Percentiles rank a stretch among this genome's conserved stretches.
These are phyloP conservation scores for Oncopodura yosiiana DNA, from an alignment of 1,140 invertebrate genomes.

Conservation along the genomic window DNA sequence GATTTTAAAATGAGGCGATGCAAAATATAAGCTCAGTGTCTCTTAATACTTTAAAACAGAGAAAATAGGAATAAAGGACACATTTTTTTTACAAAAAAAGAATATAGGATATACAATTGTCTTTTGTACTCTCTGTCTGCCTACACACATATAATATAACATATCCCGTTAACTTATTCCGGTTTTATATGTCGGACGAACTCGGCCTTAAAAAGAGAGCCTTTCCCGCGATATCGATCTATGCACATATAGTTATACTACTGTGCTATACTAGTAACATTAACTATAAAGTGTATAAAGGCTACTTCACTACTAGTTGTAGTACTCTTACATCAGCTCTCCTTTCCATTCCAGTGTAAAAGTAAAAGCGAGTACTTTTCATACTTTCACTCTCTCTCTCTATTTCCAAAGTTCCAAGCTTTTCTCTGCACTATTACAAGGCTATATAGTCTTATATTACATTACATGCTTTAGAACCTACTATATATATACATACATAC, in stretches of 20 bases:
- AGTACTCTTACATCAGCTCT: too few species aligned
- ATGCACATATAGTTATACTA: background rate
- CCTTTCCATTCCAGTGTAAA: too few species aligned
- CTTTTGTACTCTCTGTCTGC: background rate
- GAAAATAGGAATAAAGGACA: background rate
- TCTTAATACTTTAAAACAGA: background rate
- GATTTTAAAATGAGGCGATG: background rate
- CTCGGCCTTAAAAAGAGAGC: slow-evolving; percentile 1
- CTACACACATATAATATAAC: background rate
- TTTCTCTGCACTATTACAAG: too few species aligned
- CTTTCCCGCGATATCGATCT: slow-evolving; percentile 25
- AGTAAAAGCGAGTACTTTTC: too few species aligned
- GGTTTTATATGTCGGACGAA: slow-evolving; percentile 15
- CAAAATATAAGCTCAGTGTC: background rate
- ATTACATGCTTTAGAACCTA: too few species aligned
- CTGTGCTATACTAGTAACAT: background rate
- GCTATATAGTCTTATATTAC: too few species aligned
- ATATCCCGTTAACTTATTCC: slow-evolving; percentile 22
- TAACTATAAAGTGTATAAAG: background rate
- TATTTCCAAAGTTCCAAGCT: too few species aligned
- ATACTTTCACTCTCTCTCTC: too few species aligned
- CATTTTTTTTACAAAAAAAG: background rate
- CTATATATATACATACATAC: too few species aligned
- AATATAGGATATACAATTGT: background rate
- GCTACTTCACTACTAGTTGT: slow-evolving; percentile 1